Evolutionary conservation across 2,888 invertebrate genomes (phyloP), one percentile per base, ranked within the genome.

Genomic region (Lithophane semibrunnea): DNA sequence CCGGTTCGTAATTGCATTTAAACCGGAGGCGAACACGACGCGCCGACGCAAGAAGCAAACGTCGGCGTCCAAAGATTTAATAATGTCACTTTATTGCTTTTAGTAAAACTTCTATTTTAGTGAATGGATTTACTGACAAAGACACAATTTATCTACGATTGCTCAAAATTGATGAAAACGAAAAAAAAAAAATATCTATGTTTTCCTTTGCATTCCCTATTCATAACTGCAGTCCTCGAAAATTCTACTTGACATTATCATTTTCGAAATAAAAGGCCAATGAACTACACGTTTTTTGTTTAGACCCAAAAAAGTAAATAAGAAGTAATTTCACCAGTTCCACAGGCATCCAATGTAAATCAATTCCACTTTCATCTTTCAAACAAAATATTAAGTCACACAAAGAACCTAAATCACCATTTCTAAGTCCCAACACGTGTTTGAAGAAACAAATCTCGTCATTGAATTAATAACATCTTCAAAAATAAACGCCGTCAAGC

Each of bases 401-500:
- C 37, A 52, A 67, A 21, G 24, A 24, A 58, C 0, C 52, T 67
- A 56, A 61, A 79, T 81, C 56, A 79, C 56, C 2, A 56, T 21
- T 58, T 18, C 47, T 42, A 54, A 78, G 44, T 58, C 12, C 56
- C 56, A 73, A 85, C 83, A 83, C 70, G 70, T 82, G 86, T 68
- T 70, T 67, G 3, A 29, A 77, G 29, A 58, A 85, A 85, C 42
- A 67, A 81, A 71, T 67, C 77, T 67, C 49, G 18, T 42, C 54
- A 68, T 77, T 71, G 37, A 77, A 64, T 71, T 73, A 64, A 64
- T 64, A 71, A 63, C 71, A 86, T 75, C 69, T 83, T 88, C 65
- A 84, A 87, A 85, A 82, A 78, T 73, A 77, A 84, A 88, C 69
- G 72, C 52, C 21, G 21, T 70, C 13, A 60, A 63, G 60, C 49